Evolutionary conservation across 2,113 vertebrate genomes (phyloP).

Genomic region (Microcebus lehilahytsara): DNA sequence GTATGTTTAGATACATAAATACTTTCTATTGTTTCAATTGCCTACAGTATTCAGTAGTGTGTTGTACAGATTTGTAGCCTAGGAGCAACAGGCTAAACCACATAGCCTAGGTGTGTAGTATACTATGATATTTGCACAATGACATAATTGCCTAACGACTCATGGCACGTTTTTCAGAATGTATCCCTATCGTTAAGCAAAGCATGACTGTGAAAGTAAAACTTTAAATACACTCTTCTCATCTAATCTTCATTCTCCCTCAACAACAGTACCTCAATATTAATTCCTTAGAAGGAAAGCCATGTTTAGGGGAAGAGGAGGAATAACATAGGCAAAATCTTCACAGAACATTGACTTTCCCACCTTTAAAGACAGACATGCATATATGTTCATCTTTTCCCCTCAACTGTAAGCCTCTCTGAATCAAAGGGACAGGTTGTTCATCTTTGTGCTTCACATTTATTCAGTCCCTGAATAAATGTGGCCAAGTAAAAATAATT

Average conservation of each 20-base stretch:
- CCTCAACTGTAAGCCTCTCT: neutral
- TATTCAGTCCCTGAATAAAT: neutral
- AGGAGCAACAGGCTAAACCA: neutral
- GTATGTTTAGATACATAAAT: neutral
- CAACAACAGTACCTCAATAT: neutral
- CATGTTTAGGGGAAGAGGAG: neutral
- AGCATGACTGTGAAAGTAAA: neutral
- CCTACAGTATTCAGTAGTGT: neutral
- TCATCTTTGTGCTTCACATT: neutral
- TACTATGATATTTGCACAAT: neutral
- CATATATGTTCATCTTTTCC: neutral
- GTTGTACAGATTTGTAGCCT: neutral
- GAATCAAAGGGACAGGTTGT: neutral
- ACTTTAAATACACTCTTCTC: neutral
- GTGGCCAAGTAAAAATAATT: neutral
- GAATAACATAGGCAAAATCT: neutral
- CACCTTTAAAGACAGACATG: neutral
- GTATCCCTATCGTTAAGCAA: neutral
- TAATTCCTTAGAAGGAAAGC: constrained; percentile 1
- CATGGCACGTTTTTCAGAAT: neutral
- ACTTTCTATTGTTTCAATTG: neutral
- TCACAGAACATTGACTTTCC: neutral
- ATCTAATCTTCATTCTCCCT: neutral
- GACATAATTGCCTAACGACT: neutral
- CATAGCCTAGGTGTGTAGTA: neutral